Evolutionary conservation across 2,888 invertebrate genomes (phyloP), one percentile per base, ranked within the genome.

Genomic region (Dichetophora obliterata): DNA sequence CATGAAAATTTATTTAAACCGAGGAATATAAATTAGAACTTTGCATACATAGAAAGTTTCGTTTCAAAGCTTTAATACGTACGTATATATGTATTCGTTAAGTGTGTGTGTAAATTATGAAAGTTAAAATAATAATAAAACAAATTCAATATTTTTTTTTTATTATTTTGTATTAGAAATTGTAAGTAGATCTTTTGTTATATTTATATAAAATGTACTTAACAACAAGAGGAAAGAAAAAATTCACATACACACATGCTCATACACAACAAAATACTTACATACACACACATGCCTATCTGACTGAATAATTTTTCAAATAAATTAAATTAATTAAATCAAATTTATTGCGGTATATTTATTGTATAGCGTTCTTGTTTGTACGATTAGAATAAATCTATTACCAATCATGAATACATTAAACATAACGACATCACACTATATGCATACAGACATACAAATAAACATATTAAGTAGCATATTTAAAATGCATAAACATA

Each of bases 221-320:
- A n/a, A n/a, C n/a, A n/a, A 59, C n/a, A 34, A 70, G 14, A 70
- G n/a, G 69, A 48, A 37, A 57, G 65, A 6, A 59, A n/a, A 31
- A 31, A 31, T 31, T 6, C 37, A 37, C 5, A 8, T 1, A 71
- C n/a, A 66, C 71, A 43, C 65, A 65, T 9, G 71, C 22, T 22
- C 61, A 31, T 22, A 31, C 3, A 34, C 50, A 59, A n/a, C 22
- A 59, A 75, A 24, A 75, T 54, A 70, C 71, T 70, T 54, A 76
- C 66, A 74, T 52, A 78, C 69, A 69, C 69, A 74, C 50, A 68
- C 73, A 80, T 80, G 79, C 80, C 80, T 81, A 82, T 81, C 79
- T 80, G 81, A 82, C 80, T 82, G 81, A 82, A 81, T 81, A 79
- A 79, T 72, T 72, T 77, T 76, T 73, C 72, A 77, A 80, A 79